Conservation (phyloP, 2,113 vertebrate species). For the Ictalurus furcatus region DNA sequence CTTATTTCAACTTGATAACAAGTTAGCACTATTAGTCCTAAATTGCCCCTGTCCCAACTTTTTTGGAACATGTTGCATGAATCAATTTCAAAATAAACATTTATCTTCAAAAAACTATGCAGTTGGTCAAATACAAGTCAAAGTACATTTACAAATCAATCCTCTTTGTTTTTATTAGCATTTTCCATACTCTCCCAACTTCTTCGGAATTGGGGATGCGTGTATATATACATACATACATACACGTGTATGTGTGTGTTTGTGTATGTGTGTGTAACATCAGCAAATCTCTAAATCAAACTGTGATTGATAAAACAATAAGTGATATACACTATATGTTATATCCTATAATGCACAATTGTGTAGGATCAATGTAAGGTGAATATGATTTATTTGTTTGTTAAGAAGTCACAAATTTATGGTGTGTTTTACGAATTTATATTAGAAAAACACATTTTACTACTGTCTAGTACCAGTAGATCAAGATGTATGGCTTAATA, state of each 20-base stretch:
- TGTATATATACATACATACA: neutral
- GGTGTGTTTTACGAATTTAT: neutral
- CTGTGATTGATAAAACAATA: neutral
- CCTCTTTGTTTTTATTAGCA: too few species aligned
- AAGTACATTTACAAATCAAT: too few species aligned
- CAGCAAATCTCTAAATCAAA: neutral
- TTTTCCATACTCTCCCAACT: too few species aligned
- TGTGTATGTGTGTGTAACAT: neutral
- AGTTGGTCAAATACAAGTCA: too few species aligned
- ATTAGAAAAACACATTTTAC: neutral
- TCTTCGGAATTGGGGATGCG: too few species aligned
- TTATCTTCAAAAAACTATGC: too few species aligned
- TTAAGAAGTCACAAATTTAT: neutral
- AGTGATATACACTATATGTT: neutral
- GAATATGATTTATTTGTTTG: neutral
- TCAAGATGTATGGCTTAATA: constrained; percentile 10
- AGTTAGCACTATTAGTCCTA: too few species aligned
- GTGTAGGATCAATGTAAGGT: neutral
- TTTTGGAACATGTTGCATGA: too few species aligned
- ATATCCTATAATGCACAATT: neutral
- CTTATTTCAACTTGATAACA: too few species aligned
- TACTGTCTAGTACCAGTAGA: neutral
- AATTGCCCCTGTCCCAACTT: too few species aligned
- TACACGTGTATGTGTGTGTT: neutral
- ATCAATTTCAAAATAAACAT: too few species aligned